A percentile compares a stretch with the other conserved stretches of the same genome.
phyloP scores from a whole-genome alignment of 1,140 invertebrate species.

The Pseudomyrmex sp. region DNA sequence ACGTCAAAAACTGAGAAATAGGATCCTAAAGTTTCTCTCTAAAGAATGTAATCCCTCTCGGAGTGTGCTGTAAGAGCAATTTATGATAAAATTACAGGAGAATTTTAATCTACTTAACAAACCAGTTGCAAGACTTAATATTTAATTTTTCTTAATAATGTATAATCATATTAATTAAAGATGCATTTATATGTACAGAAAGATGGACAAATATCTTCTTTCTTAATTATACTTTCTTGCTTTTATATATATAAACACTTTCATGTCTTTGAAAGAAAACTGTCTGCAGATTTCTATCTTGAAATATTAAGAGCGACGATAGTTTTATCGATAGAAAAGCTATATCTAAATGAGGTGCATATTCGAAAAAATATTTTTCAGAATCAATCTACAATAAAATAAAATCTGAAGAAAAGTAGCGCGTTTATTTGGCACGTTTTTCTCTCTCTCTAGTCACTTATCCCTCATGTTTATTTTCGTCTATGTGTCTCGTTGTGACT shows the following conservation, averaged over 20 bases:
- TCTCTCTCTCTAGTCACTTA: constrained; percentile 4
- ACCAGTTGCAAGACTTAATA: constrained; percentile 27
- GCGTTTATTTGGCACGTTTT: constrained; percentile 67
- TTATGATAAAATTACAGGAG: constrained; percentile 24
- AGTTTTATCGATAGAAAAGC: constrained; percentile 49
- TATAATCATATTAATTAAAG: constrained; percentile 39
- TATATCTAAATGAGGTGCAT: constrained; percentile 8
- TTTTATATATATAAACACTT: constrained; percentile 31
- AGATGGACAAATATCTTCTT: constrained; percentile 11
- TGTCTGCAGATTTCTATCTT: not conserved
- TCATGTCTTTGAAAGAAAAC: not conserved
- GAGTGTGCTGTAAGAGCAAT: not conserved
- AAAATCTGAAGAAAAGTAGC: too few relatives aligned
- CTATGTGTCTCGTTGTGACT: not conserved
- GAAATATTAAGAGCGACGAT: not conserved
- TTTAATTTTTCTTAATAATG: constrained; percentile 15
- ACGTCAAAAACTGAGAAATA: constrained; percentile 49
- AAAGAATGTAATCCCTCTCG: constrained; percentile 19
- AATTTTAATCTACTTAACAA: constrained; percentile 49
- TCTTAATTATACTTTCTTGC: not conserved
- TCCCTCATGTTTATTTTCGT: constrained; percentile 5
- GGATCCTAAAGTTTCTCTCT: constrained; percentile 48
- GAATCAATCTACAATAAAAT: too few relatives aligned
- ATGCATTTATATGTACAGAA: constrained; percentile 40
- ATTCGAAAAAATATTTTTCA: too few relatives aligned